Base-by-base conservation (phyloP, 2,113 vertebrate genomes). In the Laterallus jamaicensis region DNA sequence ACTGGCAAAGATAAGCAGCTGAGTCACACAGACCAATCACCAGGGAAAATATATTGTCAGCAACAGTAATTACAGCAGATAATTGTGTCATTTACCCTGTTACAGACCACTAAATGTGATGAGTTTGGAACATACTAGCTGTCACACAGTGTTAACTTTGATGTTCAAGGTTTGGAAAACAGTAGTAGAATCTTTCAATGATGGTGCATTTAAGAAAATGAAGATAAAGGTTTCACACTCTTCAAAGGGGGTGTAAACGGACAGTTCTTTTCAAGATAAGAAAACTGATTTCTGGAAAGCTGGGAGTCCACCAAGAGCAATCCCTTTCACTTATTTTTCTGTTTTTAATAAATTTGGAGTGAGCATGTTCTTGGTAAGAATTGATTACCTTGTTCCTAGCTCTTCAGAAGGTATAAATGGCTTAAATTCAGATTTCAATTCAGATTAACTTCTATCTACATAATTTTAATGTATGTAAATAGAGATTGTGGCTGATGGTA, bases 41-140 rank as follows among this genome's bases (percentile, higher is more conserved):
- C 32, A 84, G 97, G 95, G 97, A 97, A 95, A 96, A 95, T 88
- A 83, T 93, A 96, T 96, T 98, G 98, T 98, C 97, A 97, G 95
- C 96, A 96, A 91, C 86, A 97, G 97, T 98, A 98, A 98, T 98
- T 98, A 98, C 91, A 97, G 89, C 92, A 97, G 97, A 97, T 98
- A 98, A 98, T 98, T 98, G 96, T 98, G 97, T 98, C 96, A 98
- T 98, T 98, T 98, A 94, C 96, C 96, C 95, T 97, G 98, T 97
- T 97, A 98, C 95, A 97, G 96, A 96, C 83, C 95, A 97, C 95
- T 97, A 97, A 97, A 95, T 96, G 96, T 97, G 97, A 97, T 58
- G 90, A 96, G 78, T 93, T 84, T 79, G 96, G 97, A 97, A 96
- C 87, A 94, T 68, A 92, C 86, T 96, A 97, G 95, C 97, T 98